Conservation (phyloP, 2,888 invertebrate genomes). For the Ganaspis brasiliensis region DNA sequence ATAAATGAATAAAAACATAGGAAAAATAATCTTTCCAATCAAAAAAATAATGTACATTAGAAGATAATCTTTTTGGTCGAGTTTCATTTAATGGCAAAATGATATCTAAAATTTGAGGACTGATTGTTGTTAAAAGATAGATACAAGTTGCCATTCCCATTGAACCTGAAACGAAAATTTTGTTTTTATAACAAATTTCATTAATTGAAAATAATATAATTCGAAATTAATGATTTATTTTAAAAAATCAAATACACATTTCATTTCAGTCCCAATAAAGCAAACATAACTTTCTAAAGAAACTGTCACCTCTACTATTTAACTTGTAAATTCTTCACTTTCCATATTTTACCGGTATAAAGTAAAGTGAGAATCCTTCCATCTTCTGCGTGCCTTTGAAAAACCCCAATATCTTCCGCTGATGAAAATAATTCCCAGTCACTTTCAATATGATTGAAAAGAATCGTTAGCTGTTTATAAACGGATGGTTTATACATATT, state of each 20-base stretch:
- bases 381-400: slow-evolving; percentile 14
- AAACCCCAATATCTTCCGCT: neutral
- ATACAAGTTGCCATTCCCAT: neutral
- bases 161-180: neutral
- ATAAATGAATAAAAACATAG: slow-evolving; percentile 29
- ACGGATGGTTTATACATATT: too few species aligned
- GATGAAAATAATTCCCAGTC: slow-evolving; percentile 25
- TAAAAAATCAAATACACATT: too few species aligned
- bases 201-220: too few species aligned
- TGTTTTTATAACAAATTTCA: too few species aligned
- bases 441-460: slow-evolving; percentile 6
- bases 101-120: slow-evolving; percentile 36
- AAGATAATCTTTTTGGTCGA: slow-evolving; percentile 24
- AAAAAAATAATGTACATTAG: slow-evolving; percentile 27
- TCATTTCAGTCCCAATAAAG: neutral
- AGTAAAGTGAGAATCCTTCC: slow-evolving; percentile 31
- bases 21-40: slow-evolving; percentile 41
- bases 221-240: neutral
- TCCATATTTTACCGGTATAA: slow-evolving; percentile 33
- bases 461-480: neutral
- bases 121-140: slow-evolving; percentile 37
- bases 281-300: neutral
- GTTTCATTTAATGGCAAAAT: slow-evolving; percentile 48
- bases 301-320: slow-evolving; percentile 15
- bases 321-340: slow-evolving; percentile 15